phyloP scores from a whole-genome alignment of 1,140 invertebrate genomes.

The Drosophila gunungcola region DNA sequence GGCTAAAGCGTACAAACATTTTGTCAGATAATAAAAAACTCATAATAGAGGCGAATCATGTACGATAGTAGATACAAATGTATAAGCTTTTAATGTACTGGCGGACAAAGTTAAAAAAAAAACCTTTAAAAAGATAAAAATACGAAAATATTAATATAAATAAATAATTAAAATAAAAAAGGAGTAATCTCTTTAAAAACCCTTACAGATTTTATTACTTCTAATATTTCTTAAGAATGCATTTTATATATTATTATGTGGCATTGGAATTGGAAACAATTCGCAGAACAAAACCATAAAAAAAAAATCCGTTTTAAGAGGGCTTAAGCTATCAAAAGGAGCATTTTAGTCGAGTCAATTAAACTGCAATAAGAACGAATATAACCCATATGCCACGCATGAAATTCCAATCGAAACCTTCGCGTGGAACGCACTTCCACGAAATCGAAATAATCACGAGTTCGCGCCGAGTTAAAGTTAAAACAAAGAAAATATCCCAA shows the following conservation, averaged over 20 bases:
- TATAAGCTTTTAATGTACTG: no score
- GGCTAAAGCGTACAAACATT: no score
- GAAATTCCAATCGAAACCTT: conserved; percentile 33
- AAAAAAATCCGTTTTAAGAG: conserved; percentile 4
- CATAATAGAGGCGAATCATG: no score
- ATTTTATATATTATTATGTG: not conserved
- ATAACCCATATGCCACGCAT: conserved; percentile 8
- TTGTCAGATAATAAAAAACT: no score
- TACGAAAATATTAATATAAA: no score
- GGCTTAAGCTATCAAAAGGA: not conserved
- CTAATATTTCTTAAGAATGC: no score
- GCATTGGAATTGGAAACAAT: not conserved
- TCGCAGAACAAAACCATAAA: not conserved
- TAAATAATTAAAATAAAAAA: no score
- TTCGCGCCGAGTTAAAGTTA: conserved; percentile 28
- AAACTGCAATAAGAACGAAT: conserved; percentile 12
- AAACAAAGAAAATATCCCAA: conserved; percentile 51
- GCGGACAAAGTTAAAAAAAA: no score
- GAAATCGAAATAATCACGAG: conserved; percentile 52
- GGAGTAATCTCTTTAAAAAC: no score
- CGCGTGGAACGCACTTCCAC: conserved; percentile 25
- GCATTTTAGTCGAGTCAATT: not conserved
- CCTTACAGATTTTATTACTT: no score
- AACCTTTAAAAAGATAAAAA: no score
- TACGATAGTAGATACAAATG: no score